Percentiles rank a stretch among this genome's conserved stretches.
These are phyloP conservation scores for Anoura caudifer DNA, from an alignment of 2,113 vertebrate species.

Conservation along the genomic window DNA sequence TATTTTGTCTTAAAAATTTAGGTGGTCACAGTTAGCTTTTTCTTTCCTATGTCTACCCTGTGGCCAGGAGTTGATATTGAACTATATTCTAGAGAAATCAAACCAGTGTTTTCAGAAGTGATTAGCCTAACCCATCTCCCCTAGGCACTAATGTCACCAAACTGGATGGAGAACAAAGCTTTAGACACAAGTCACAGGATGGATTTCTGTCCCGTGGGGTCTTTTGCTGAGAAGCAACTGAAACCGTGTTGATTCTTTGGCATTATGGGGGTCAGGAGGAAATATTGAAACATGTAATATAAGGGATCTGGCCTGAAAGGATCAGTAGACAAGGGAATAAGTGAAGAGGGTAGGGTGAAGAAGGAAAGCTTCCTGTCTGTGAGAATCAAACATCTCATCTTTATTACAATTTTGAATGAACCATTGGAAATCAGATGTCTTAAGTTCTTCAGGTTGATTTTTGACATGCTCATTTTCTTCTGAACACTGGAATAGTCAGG, in stretches of 20 bases:
- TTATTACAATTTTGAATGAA: background rate
- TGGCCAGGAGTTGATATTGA: background rate
- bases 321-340: too few species aligned
- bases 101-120: constrained; percentile 15
- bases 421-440: background rate
- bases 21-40: background rate
- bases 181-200: background rate
- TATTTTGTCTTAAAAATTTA: background rate
- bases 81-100: background rate
- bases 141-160: background rate
- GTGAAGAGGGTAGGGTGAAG: background rate
- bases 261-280: background rate
- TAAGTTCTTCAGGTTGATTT: background rate
- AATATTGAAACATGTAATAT: background rate
- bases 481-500: background rate
- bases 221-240: background rate
- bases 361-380: background rate
- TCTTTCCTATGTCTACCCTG: background rate
- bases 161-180: background rate
- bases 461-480: background rate
- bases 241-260: background rate
- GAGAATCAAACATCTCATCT: background rate
- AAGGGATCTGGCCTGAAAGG: background rate
- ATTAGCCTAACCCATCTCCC: background rate
- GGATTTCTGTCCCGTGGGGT: background rate